Conservation (phyloP, 2,888 invertebrate genomes). For the Acrobasis consociella region DNA sequence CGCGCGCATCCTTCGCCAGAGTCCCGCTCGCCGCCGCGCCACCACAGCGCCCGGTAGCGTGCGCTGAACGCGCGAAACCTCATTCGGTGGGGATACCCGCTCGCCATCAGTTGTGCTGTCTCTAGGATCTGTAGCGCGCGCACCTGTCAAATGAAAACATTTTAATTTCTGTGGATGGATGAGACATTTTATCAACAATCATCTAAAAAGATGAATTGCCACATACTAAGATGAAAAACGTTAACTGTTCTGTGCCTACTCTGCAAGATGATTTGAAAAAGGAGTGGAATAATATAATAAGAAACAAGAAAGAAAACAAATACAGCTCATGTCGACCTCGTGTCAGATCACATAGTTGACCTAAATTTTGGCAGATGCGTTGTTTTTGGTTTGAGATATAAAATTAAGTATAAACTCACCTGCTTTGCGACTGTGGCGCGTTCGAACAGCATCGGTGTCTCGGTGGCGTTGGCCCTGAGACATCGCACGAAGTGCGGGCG, state of each 20-base stretch:
- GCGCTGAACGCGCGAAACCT: constrained; percentile 95
- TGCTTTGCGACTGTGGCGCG: constrained; percentile 92
- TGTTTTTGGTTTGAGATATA: no score
- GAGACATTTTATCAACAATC: no score
- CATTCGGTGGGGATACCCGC: constrained; percentile 97
- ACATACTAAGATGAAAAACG: no score
- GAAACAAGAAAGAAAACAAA: no score
- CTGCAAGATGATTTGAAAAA: no score
- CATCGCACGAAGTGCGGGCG: constrained; percentile 97
- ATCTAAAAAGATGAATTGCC: no score
- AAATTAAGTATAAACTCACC: constrained; percentile 37
- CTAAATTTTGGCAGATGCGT: no score
- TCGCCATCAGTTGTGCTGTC: constrained; percentile 97
- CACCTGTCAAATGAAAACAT: constrained; percentile 68
- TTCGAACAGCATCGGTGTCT: constrained; percentile 92
- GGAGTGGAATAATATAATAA: no score
- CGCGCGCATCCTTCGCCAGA: constrained; percentile 83
- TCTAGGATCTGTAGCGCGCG: constrained; percentile 95
- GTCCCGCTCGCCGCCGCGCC: constrained; percentile 86
- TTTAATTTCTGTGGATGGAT: no score
- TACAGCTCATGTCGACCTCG: no score
- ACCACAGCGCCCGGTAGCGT: constrained; percentile 92
- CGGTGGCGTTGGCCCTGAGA: constrained; percentile 92
- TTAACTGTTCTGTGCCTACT: no score
- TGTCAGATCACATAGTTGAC: no score